Percentiles rank a stretch among this genome's conserved stretches.
Conservation (phyloP, 1,140 invertebrate genomes). For the Drosophila baimaii region DNA sequence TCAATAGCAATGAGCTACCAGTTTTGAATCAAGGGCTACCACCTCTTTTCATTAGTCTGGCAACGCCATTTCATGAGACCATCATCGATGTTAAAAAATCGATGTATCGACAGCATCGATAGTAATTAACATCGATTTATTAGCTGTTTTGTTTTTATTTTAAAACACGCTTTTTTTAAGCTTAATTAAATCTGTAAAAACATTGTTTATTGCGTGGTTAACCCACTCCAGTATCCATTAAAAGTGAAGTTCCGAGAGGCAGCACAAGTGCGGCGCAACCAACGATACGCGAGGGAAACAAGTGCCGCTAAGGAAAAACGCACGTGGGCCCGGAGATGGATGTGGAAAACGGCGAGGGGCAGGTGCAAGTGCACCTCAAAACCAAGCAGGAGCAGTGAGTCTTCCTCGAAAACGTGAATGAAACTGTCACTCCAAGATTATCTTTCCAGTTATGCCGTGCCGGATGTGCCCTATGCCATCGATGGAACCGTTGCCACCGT, state of each 20-base stretch:
- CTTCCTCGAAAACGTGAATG: slow-evolving; percentile 86
- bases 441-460: slow-evolving; percentile 91
- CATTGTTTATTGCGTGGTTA: no score
- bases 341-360: slow-evolving; percentile 84
- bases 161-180: slow-evolving; percentile 29
- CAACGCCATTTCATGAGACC: not conserved
- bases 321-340: slow-evolving; percentile 68
- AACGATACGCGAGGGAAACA: not conserved
- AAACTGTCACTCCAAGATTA: not conserved
- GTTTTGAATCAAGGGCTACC: no score
- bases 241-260: not conserved
- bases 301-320: slow-evolving; percentile 6
- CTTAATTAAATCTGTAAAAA: not conserved
- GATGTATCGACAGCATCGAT: not conserved
- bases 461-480: slow-evolving; percentile 93
- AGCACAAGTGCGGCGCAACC: slow-evolving; percentile 17
- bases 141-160: no score
- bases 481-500: slow-evolving; percentile 88
- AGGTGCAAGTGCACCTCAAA: slow-evolving; percentile 90
- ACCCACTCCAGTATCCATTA: not conserved
- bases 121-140: no score
- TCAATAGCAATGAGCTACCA: not conserved
- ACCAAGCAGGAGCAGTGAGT: slow-evolving; percentile 93
- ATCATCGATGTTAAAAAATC: no score
- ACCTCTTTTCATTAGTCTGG: not conserved